phyloP scores from a whole-genome alignment of 2,888 invertebrate species.

The Chalcis sispes region DNA sequence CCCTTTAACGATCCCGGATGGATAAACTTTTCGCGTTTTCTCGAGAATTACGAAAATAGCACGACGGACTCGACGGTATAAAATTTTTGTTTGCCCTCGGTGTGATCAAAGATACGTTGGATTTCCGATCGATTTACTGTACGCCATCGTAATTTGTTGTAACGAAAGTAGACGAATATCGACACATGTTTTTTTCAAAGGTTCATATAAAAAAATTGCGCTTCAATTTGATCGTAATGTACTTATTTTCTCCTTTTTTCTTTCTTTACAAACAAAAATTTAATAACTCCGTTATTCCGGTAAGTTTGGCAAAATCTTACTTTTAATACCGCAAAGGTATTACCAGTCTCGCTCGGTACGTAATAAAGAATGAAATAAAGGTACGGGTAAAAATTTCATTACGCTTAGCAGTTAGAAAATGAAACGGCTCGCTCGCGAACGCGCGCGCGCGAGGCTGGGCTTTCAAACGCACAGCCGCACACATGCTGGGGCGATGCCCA shows the following conservation, averaged over 20 bases:
- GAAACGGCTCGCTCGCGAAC: neutral
- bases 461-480: neutral
- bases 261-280: too few relatives aligned
- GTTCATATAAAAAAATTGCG: too few relatives aligned
- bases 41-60: too few relatives aligned
- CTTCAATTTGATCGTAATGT: too few relatives aligned
- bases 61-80: neutral
- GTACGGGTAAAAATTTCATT: conserved; percentile 19
- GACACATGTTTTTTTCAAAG: too few relatives aligned
- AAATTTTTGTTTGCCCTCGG: neutral
- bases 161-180: too few relatives aligned
- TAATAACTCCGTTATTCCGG: too few relatives aligned
- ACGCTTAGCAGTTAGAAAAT: neutral
- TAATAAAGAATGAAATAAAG: neutral
- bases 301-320: too few relatives aligned
- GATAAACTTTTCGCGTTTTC: too few relatives aligned
- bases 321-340: too few relatives aligned
- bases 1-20: too few relatives aligned
- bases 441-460: neutral
- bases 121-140: neutral
- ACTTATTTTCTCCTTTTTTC: too few relatives aligned
- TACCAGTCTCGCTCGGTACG: neutral
- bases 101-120: neutral
- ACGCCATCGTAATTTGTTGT: neutral
- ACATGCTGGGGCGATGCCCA: neutral